Evolutionary conservation across 1,140 invertebrate species (phyloP).

Genomic region (Maconellicoccus hirsutus): DNA sequence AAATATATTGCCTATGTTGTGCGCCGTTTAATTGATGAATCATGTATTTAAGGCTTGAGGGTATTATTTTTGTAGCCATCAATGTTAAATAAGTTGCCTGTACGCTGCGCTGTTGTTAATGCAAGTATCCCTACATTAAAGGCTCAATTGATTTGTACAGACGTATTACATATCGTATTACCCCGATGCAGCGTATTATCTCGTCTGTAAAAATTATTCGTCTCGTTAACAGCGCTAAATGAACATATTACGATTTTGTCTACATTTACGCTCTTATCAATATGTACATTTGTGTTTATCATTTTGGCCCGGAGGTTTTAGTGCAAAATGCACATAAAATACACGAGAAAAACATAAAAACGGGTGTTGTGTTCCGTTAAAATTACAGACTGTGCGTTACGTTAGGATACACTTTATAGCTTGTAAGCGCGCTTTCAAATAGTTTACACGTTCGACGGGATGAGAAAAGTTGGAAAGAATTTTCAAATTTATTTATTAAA

Average conservation of each 20-base stretch:
- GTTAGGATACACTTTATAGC: not conserved
- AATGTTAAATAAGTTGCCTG: too few relatives aligned
- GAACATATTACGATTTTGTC: not conserved
- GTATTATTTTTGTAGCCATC: too few relatives aligned
- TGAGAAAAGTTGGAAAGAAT: not conserved
- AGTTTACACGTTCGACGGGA: slow-evolving; percentile 8
- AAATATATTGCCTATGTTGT: too few relatives aligned
- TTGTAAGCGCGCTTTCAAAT: not conserved
- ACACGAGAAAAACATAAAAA: slow-evolving; percentile 9
- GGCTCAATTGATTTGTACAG: too few relatives aligned
- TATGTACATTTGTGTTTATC: not conserved
- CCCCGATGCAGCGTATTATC: too few relatives aligned
- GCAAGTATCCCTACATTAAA: too few relatives aligned
- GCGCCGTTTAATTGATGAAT: too few relatives aligned
- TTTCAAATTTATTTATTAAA: not conserved
- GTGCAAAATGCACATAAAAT: not conserved
- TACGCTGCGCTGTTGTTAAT: too few relatives aligned
- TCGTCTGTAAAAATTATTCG: not conserved
- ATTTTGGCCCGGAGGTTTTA: not conserved
- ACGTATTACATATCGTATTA: too few relatives aligned
- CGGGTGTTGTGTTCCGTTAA: not conserved
- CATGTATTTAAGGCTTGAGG: too few relatives aligned
- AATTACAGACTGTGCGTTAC: not conserved
- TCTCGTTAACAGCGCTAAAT: not conserved
- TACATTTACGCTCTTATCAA: slow-evolving; percentile 5